Evolutionary conservation across 2,113 vertebrate species (phyloP).

Genomic region (Grus americana): DNA sequence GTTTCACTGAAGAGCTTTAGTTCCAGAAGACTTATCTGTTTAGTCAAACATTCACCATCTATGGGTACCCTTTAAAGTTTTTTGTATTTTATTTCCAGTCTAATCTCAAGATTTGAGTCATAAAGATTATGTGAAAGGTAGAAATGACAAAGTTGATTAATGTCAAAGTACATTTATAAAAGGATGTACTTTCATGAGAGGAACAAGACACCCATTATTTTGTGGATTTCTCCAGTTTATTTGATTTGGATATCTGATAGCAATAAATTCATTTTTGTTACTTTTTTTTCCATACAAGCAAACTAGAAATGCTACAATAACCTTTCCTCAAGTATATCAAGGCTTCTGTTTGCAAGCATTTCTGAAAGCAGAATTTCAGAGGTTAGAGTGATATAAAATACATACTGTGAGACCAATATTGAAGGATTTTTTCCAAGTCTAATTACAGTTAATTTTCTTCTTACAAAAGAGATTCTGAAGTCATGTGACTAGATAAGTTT

Average conservation of each 20-base stretch:
- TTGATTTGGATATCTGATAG: slow-evolving; percentile 57
- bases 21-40: background rate
- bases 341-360: background rate
- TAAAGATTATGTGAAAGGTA: slow-evolving; percentile 17
- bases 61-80: background rate
- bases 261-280: background rate
- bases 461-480: background rate
- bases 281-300: background rate
- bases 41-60: background rate
- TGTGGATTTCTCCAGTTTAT: slow-evolving; percentile 46
- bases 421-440: background rate
- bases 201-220: slow-evolving; percentile 33
- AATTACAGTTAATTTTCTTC: background rate
- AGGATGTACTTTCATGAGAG: slow-evolving; percentile 22
- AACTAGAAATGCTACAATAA: background rate
- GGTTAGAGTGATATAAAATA: background rate
- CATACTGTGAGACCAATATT: background rate
- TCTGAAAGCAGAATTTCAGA: background rate
- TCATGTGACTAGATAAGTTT: background rate
- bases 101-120: slow-evolving; percentile 16
- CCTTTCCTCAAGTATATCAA: background rate
- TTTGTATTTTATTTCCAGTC: background rate
- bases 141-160: slow-evolving; percentile 4
- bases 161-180: slow-evolving; percentile 29
- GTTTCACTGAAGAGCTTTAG: background rate